phyloP scores from a whole-genome alignment of 2,113 vertebrate species.

The Clarias magur region DNA sequence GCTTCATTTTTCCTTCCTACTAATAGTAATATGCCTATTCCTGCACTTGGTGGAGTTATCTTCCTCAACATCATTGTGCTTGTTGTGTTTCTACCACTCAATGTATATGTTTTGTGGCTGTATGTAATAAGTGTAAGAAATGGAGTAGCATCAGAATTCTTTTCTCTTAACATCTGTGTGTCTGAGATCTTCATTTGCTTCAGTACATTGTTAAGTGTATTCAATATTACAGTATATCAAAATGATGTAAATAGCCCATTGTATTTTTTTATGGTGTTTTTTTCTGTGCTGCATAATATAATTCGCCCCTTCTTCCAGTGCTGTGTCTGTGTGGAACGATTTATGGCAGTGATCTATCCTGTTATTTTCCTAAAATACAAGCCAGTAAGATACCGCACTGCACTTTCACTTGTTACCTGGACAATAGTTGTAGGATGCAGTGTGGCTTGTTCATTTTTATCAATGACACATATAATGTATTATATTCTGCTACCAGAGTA shows the following conservation, averaged over 20 bases:
- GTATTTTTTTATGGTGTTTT: not conserved
- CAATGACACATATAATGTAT: not conserved
- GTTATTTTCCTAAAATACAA: slow-evolving; percentile 40
- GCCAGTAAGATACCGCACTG: slow-evolving; percentile 16
- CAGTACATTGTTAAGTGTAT: not conserved
- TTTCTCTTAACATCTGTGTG: slow-evolving; percentile 25
- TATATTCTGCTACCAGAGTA: slow-evolving; percentile 20
- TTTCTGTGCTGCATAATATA: not conserved
- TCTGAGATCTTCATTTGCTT: slow-evolving; percentile 12
- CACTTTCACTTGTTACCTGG: slow-evolving; percentile 11
- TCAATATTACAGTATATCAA: not conserved
- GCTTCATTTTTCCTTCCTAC: not conserved
- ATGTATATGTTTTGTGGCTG: slow-evolving; percentile 31
- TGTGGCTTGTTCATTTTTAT: not conserved
- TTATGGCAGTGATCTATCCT: slow-evolving; percentile 33
- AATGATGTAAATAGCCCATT: not conserved
- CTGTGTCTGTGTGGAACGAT: slow-evolving; percentile 47
- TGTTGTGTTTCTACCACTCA: slow-evolving; percentile 11
- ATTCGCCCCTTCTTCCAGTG: slow-evolving; percentile 36
- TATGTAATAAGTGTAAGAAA: not conserved
- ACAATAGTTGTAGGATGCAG: not conserved
- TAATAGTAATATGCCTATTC: not conserved
- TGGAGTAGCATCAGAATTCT: slow-evolving; percentile 23
- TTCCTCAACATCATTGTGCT: not conserved
- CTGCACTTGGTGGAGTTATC: not conserved